Conservation (phyloP, 2,797 vertebrate species). For the Gorsachius magnificus region DNA sequence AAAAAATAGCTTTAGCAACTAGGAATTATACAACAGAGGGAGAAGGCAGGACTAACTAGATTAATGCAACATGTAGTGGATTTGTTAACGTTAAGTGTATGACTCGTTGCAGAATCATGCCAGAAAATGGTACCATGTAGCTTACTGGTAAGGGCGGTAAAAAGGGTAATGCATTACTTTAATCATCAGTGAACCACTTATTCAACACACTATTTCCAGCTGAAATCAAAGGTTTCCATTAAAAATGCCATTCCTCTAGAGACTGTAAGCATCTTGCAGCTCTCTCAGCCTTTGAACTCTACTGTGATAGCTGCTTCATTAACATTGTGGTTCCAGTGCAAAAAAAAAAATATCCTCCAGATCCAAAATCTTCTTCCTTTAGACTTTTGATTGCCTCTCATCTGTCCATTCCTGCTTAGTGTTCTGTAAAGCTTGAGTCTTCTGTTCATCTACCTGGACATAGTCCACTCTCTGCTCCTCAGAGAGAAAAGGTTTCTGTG, state of each 20-base stretch:
- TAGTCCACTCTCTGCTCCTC: conserved; percentile 95
- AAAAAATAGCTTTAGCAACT: conserved; percentile 52
- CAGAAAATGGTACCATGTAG: conserved; percentile 65
- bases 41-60: conserved; percentile 24
- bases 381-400: conserved; percentile 91
- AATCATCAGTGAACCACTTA: conserved; percentile 31
- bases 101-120: conserved; percentile 21
- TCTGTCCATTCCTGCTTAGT: conserved; percentile 97
- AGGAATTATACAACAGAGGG: conserved; percentile 43
- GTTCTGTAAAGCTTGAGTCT: conserved; percentile 94
- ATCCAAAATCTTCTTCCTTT: conserved; percentile 36
- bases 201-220: background rate
- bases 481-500: conserved; percentile 85
- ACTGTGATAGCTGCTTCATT: conserved; percentile 14
- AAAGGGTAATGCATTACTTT: conserved; percentile 15
- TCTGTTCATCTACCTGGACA: conserved; percentile 95
- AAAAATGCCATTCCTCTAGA: background rate
- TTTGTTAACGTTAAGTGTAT: conserved; percentile 48
- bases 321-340: conserved; percentile 63
- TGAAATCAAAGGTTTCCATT: conserved; percentile 22
- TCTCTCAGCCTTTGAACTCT: background rate
- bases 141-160: conserved; percentile 24
- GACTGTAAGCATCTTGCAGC: background rate
- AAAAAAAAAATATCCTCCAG: background rate
- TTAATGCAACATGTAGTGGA: conserved; percentile 56